Evolutionary conservation across 2,888 invertebrate species (phyloP).

Genomic region (Coremacera marginata): DNA sequence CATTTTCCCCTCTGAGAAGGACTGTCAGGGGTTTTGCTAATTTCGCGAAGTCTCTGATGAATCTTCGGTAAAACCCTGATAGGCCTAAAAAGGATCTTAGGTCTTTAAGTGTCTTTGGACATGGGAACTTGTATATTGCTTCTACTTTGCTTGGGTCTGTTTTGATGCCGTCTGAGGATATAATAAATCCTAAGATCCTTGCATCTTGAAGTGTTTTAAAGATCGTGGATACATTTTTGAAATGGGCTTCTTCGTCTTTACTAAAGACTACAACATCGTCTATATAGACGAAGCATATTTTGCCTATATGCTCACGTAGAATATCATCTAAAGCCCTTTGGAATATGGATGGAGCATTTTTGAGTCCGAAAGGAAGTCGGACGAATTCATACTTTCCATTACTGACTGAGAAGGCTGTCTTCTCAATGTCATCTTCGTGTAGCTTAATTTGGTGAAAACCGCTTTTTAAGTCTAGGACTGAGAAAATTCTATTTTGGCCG

Average conservation of each 20-base stretch:
- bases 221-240: background rate
- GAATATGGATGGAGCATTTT: conserved; percentile 35
- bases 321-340: conserved; percentile 35
- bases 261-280: conserved; percentile 14
- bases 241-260: too few species aligned
- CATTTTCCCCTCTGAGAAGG: conserved; percentile 47
- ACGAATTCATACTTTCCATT: conserved; percentile 34
- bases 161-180: too few species aligned
- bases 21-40: conserved; percentile 48
- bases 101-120: conserved; percentile 13
- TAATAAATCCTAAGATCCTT: too few species aligned
- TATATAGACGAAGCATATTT: conserved; percentile 31
- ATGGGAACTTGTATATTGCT: background rate
- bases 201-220: too few species aligned
- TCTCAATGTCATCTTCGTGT: conserved; percentile 18
- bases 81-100: conserved; percentile 34
- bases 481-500: too few species aligned
- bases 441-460: conserved; percentile 32
- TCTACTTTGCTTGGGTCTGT: conserved; percentile 6
- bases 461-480: too few species aligned
- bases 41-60: conserved; percentile 44
- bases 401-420: conserved; percentile 38
- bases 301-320: conserved; percentile 25
- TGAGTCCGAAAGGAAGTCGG: conserved; percentile 31
- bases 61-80: conserved; percentile 20